phyloP scores from a whole-genome alignment of 1,140 invertebrate genomes.

The Oncopodura yosiiana region DNA sequence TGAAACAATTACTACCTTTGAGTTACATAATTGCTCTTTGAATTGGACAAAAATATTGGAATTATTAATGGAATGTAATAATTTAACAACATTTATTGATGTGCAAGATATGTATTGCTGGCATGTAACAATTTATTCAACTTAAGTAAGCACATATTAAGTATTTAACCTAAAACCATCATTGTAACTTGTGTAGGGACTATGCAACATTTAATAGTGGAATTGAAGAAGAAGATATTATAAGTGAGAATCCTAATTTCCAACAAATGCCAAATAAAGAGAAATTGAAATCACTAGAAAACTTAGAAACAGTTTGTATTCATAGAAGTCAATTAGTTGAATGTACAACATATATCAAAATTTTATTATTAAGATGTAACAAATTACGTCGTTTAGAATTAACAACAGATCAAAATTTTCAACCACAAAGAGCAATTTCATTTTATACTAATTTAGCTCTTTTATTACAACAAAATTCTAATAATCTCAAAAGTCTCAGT shows the following conservation, averaged over 20 bases:
- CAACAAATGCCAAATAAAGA: background rate
- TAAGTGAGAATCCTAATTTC: slow-evolving; percentile 7
- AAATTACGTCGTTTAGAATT: slow-evolving; percentile 14
- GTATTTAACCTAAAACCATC: no score
- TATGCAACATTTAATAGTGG: slow-evolving; percentile 30
- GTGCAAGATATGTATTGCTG: slow-evolving; percentile 29
- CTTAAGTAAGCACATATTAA: no score
- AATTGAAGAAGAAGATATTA: slow-evolving; percentile 24
- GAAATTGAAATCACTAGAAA: slow-evolving; percentile 5
- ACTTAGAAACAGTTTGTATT: slow-evolving; percentile 16
- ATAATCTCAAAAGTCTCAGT: slow-evolving; percentile 7
- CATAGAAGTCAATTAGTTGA: slow-evolving; percentile 31
- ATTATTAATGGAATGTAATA: slow-evolving; percentile 24
- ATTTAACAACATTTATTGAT: slow-evolving; percentile 20
- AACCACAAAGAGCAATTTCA: slow-evolving; percentile 7
- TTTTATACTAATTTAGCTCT: slow-evolving; percentile 19
- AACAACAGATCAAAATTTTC: slow-evolving; percentile 31
- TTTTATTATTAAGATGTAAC: slow-evolving; percentile 13
- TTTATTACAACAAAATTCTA: slow-evolving; percentile 15
- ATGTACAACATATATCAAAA: slow-evolving; percentile 31
- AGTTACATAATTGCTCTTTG: slow-evolving; percentile 24
- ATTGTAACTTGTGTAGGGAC: no score
- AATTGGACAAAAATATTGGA: slow-evolving; percentile 27
- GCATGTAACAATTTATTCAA: no score
- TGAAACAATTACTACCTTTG: slow-evolving; percentile 13